phyloP scores from a whole-genome alignment of 2,113 vertebrate species.

The Cranoglanis bouderius region DNA sequence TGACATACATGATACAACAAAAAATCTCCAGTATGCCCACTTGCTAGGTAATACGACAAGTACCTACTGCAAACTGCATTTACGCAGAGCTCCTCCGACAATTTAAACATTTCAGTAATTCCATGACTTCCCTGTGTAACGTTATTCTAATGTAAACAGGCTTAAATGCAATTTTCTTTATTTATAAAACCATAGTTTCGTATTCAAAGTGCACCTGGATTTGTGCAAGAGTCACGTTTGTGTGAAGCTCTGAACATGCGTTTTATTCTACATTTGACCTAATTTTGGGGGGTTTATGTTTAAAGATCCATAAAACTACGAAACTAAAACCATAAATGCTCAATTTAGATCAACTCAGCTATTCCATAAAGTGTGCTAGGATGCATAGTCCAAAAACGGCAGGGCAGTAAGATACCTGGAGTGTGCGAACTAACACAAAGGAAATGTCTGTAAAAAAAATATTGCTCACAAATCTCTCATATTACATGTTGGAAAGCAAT shows the following conservation, averaged over 20 bases:
- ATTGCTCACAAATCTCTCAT: neutral
- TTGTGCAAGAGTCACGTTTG: neutral
- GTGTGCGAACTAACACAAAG: slow-evolving; percentile 28
- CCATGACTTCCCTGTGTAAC: neutral
- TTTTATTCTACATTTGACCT: neutral
- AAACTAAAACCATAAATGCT: neutral
- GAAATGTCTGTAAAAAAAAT: neutral
- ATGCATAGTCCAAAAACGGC: slow-evolving; percentile 5
- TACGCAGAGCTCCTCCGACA: neutral
- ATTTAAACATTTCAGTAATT: neutral
- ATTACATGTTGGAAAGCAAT: neutral
- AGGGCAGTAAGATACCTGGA: slow-evolving; percentile 8
- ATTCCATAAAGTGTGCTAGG: slow-evolving; percentile 14
- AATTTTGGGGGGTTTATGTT: neutral
- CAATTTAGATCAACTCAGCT: slow-evolving; percentile 25
- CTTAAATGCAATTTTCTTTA: neutral
- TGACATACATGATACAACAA: neutral
- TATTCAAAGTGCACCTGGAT: neutral
- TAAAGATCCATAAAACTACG: neutral
- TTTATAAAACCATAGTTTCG: neutral
- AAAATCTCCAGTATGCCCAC: neutral
- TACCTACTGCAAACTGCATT: neutral
- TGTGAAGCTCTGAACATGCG: neutral
- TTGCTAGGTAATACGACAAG: neutral
- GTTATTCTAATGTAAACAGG: neutral